These are phyloP conservation scores for Halesus radiatus DNA, from an alignment of 1,140 invertebrate genomes.

Conservation along the genomic window DNA sequence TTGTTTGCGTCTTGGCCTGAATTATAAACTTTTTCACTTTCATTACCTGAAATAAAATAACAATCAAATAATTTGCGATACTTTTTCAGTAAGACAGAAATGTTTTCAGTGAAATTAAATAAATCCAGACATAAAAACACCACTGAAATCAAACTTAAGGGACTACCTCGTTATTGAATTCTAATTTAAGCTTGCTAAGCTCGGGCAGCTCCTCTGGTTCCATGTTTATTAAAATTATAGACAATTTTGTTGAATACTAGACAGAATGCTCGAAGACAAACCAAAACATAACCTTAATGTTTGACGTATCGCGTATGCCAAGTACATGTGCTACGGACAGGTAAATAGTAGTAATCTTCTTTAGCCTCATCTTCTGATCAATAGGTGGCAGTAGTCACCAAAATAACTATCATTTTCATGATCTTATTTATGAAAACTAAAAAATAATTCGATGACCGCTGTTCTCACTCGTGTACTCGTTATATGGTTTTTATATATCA, in stretches of 20 bases:
- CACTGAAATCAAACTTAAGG: background rate
- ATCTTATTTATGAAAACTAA: too few species aligned
- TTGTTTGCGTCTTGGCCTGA: slow-evolving; percentile 52
- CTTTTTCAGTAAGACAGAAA: background rate
- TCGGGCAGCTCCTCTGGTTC: slow-evolving; percentile 5
- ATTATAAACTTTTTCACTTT: slow-evolving; percentile 45
- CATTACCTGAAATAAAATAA: slow-evolving; percentile 42
- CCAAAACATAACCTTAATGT: slow-evolving; percentile 17
- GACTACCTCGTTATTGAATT: slow-evolving; percentile 54
- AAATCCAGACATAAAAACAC: background rate
- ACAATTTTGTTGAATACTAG: too few species aligned
- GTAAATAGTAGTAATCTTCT: background rate
- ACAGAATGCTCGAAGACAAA: background rate
- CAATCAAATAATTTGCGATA: background rate
- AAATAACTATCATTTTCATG: too few species aligned
- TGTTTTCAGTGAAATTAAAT: background rate
- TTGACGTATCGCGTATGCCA: background rate
- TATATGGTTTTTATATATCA: too few species aligned
- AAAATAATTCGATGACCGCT: too few species aligned
- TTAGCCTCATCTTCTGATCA: background rate
- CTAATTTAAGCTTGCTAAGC: slow-evolving; percentile 46
- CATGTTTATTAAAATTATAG: too few species aligned
- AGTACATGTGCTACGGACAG: background rate
- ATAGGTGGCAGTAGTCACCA: background rate
- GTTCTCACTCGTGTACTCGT: too few species aligned